Percentiles rank a stretch among this genome's conserved stretches.
phyloP scores from a whole-genome alignment of 2,888 invertebrate species.

The Epinotia bilunana region DNA sequence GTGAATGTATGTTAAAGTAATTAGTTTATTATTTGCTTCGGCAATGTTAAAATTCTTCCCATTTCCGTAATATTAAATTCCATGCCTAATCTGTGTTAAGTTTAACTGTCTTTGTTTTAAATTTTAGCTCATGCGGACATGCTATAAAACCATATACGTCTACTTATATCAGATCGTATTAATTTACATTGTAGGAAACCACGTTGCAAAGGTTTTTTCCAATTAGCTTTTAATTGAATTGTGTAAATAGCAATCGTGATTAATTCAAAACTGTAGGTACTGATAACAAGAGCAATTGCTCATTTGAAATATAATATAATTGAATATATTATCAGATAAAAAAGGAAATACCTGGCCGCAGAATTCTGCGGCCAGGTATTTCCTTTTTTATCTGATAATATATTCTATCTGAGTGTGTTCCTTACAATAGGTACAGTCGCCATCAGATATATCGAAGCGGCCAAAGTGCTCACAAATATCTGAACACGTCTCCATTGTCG shows the following conservation, averaged over 20 bases:
- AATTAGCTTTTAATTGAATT: constrained; percentile 30
- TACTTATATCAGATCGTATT: neutral
- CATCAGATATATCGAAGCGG: too few species aligned
- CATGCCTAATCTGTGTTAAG: neutral
- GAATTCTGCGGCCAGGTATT: constrained; percentile 13
- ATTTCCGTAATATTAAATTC: constrained; percentile 36
- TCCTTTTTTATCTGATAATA: neutral
- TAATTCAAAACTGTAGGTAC: neutral
- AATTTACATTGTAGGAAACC: constrained; percentile 39
- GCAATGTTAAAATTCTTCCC: neutral
- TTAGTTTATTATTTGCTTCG: neutral
- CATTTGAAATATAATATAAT: too few species aligned
- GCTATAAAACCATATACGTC: constrained; percentile 16
- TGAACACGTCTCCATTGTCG: too few species aligned
- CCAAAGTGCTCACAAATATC: too few species aligned
- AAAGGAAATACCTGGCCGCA: constrained; percentile 10
- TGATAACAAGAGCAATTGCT: neutral
- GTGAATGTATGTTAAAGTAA: too few species aligned
- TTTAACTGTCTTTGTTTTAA: constrained; percentile 7
- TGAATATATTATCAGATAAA: neutral
- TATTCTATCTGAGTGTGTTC: neutral
- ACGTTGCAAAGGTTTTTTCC: constrained; percentile 19
- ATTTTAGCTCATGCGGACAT: constrained; percentile 1
- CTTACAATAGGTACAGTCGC: neutral
- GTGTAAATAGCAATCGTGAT: constrained; percentile 8